Percentiles rank a stretch among this genome's conserved stretches.
These are phyloP conservation scores for Aspidiotus destructor DNA, from an alignment of 2,888 invertebrate species.

Conservation along the genomic window DNA sequence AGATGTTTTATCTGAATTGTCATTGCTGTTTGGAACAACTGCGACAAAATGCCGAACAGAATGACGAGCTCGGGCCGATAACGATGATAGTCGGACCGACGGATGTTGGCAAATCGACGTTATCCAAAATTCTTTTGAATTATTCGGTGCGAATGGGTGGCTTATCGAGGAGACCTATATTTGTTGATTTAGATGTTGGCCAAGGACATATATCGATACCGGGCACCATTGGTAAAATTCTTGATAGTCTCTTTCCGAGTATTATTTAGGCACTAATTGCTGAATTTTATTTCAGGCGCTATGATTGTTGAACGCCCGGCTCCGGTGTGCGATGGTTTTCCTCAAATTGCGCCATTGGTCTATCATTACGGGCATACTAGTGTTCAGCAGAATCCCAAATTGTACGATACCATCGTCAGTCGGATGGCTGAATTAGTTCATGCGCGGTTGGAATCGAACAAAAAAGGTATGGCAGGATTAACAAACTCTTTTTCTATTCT, in stretches of 20 bases:
- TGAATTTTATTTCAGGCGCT: slow-evolving; percentile 47
- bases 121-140: slow-evolving; percentile 79
- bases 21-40: slow-evolving; percentile 90
- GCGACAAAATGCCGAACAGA: slow-evolving; percentile 66
- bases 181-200: slow-evolving; percentile 90
- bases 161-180: slow-evolving; percentile 62
- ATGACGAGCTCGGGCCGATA: slow-evolving; percentile 65
- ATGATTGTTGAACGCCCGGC: slow-evolving; percentile 85
- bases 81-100: slow-evolving; percentile 86
- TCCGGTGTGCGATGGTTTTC: slow-evolving; percentile 88
- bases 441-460: slow-evolving; percentile 74
- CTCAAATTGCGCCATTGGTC: slow-evolving; percentile 82
- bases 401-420: slow-evolving; percentile 74
- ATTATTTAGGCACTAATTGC: neutral
- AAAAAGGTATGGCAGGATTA: slow-evolving; percentile 55
- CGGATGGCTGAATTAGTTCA: slow-evolving; percentile 77
- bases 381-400: slow-evolving; percentile 63
- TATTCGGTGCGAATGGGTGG: slow-evolving; percentile 81
- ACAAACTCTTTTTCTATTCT: neutral
- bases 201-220: slow-evolving; percentile 88
- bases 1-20: slow-evolving; percentile 82
- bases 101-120: slow-evolving; percentile 93
- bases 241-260: neutral
- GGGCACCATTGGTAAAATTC: slow-evolving; percentile 64
- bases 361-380: slow-evolving; percentile 86